Evolutionary conservation across 2,113 vertebrate genomes (phyloP).

Genomic region (Meles meles): DNA sequence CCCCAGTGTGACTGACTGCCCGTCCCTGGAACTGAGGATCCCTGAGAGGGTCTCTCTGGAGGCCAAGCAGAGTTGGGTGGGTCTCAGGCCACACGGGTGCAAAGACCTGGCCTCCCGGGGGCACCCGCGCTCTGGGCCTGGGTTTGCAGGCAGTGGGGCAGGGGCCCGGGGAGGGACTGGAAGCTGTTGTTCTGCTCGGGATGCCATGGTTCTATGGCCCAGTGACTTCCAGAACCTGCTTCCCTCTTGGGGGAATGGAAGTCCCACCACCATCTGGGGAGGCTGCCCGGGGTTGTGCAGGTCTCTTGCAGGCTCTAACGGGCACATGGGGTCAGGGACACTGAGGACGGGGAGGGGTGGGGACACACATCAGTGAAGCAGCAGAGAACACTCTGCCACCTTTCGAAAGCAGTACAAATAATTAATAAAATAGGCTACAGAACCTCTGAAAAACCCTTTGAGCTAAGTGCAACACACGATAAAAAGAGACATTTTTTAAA

Average conservation of each 20-base stretch:
- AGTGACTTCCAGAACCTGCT: neutral
- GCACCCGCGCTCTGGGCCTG: neutral
- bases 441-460: neutral
- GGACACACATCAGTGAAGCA: neutral
- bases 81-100: neutral
- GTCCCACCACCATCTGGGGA: neutral
- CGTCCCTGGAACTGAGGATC: accelerated
- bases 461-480: accelerated
- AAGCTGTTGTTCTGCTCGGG: neutral
- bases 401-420: conserved; percentile 45
- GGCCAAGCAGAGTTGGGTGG: too few species aligned
- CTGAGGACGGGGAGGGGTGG: too few species aligned
- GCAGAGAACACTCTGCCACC: conserved; percentile 41
- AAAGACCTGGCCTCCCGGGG: neutral
- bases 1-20: accelerated
- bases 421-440: neutral
- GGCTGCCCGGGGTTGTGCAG: neutral
- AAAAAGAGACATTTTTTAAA: neutral
- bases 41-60: neutral
- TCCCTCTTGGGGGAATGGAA: neutral
- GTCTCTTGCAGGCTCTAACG: neutral
- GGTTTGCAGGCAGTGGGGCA: too few species aligned
- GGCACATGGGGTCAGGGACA: accelerated
- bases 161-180: neutral
- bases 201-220: accelerated